phyloP scores from a whole-genome alignment of 2,113 vertebrate genomes.

The Gobio gobio region DNA sequence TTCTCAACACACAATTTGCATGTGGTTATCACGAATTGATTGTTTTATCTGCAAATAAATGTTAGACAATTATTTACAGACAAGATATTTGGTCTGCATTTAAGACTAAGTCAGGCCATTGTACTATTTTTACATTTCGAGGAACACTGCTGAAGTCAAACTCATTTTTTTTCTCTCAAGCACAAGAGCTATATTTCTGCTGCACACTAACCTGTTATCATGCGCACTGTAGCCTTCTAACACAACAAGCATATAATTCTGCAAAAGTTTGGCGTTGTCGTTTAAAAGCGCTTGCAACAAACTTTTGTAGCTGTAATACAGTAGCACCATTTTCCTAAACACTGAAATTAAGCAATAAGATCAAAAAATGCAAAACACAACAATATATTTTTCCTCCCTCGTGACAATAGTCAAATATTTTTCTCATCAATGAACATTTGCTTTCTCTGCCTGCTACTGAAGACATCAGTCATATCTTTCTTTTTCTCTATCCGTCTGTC shows the following conservation, averaged over 20 bases:
- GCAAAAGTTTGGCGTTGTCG: neutral
- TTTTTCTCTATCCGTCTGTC: neutral
- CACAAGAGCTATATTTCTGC: neutral
- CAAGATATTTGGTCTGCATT: neutral
- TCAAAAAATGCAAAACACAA: constrained; percentile 32
- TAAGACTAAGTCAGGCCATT: neutral
- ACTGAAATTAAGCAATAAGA: neutral
- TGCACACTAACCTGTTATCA: constrained; percentile 1
- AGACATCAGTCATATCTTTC: neutral
- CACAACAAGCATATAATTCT: constrained; percentile 25
- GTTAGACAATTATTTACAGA: neutral
- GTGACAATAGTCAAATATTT: neutral
- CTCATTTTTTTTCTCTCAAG: neutral
- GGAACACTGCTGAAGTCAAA: neutral
- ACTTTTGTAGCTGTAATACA: neutral
- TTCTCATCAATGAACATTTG: neutral
- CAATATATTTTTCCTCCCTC: neutral
- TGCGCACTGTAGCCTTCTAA: neutral
- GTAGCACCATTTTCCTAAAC: neutral
- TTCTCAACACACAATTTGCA: neutral
- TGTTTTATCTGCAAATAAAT: neutral
- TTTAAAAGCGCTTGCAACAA: neutral
- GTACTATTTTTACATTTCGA: neutral
- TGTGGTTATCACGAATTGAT: constrained; percentile 12
- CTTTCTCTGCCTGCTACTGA: neutral